phyloP scores from a whole-genome alignment of 2,797 vertebrate genomes.

The Chlorospingus flavigularis region DNA sequence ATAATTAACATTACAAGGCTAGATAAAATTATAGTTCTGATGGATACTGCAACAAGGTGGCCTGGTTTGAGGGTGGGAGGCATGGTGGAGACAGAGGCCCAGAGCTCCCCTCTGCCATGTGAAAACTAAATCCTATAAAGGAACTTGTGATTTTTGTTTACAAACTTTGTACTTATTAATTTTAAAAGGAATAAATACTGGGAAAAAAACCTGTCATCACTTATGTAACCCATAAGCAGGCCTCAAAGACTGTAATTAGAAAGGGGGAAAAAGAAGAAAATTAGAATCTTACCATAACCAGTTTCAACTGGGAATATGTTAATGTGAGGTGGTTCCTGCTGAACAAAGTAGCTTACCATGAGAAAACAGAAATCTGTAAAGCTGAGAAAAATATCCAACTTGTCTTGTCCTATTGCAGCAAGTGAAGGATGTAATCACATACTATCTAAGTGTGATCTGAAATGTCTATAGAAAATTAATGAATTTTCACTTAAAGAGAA shows the following conservation, averaged over 20 bases:
- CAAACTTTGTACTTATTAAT: neutral
- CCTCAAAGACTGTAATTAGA: neutral
- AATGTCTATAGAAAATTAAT: neutral
- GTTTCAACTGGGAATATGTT: neutral
- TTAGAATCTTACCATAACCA: neutral
- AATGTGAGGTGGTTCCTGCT: neutral
- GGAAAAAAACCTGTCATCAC: neutral
- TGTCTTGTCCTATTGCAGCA: neutral
- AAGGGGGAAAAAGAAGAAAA: neutral
- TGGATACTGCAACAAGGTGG: neutral
- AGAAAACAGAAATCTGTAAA: neutral
- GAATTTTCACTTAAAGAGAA: neutral
- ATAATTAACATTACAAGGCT: neutral
- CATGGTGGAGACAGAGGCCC: neutral
- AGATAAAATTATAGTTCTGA: conserved; percentile 3
- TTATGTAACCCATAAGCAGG: neutral
- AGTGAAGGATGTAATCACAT: neutral
- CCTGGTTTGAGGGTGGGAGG: neutral
- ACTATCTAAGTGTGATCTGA: neutral
- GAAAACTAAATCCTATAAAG: neutral
- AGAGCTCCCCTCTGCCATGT: neutral
- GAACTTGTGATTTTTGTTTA: neutral
- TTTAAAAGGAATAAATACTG: neutral
- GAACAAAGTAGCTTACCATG: neutral
- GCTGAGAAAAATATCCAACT: neutral